Conservation (phyloP, 2,113 vertebrate genomes). For the Phaethon lepturus region DNA sequence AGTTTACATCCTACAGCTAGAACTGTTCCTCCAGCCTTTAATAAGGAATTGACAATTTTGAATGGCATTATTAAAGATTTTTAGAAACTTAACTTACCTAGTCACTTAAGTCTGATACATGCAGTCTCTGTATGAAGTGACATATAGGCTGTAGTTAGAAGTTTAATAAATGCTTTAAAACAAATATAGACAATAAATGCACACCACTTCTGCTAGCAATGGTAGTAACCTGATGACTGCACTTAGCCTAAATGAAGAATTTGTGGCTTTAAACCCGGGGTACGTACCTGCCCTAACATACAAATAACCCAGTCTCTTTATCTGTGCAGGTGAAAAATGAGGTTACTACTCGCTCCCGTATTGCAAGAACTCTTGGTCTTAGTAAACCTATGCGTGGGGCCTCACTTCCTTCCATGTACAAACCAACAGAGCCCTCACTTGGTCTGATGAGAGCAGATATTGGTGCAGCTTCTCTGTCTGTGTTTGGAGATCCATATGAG, state of each 20-base stretch:
- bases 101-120: not conserved
- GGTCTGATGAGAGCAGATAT: slow-evolving; percentile 92
- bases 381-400: slow-evolving; percentile 77
- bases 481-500: slow-evolving; percentile 91
- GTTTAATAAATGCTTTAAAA: not conserved
- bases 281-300: not conserved
- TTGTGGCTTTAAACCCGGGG: not conserved
- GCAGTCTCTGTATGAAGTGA: not conserved
- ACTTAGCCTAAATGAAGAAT: not conserved
- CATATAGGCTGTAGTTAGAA: not conserved
- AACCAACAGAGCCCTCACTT: slow-evolving; percentile 81
- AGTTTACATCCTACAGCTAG: not conserved
- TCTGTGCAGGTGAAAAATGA: slow-evolving; percentile 71
- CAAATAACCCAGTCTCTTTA: not conserved
- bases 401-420: slow-evolving; percentile 85
- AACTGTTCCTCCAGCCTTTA: not conserved
- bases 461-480: slow-evolving; percentile 91
- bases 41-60: not conserved
- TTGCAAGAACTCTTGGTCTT: slow-evolving; percentile 87
- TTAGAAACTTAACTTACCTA: not conserved
- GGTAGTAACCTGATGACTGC: not conserved
- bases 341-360: slow-evolving; percentile 82
- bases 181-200: not conserved
- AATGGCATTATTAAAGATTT: not conserved
- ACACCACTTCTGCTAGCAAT: not conserved